phyloP scores from a whole-genome alignment of 2,797 vertebrate genomes.

The Eulemur albifrons region DNA sequence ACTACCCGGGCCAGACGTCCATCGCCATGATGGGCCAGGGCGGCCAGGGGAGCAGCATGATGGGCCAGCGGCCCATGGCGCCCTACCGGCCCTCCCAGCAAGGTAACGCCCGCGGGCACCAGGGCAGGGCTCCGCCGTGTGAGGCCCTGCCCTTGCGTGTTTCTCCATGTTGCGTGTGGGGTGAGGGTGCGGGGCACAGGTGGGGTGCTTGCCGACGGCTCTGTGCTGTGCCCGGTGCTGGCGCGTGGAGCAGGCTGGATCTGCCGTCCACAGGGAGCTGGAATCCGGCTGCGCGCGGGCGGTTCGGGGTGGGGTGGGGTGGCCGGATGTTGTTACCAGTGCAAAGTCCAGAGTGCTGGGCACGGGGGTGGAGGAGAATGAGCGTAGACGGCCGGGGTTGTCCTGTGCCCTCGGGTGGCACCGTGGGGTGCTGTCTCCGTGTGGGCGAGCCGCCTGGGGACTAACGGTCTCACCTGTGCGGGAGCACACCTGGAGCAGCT shows the following conservation, averaged over 20 bases:
- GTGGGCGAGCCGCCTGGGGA: too few relatives aligned
- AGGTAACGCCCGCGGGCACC: constrained; percentile 84
- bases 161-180: not conserved
- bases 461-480: not conserved
- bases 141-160: not conserved
- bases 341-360: not conserved
- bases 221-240: not conserved
- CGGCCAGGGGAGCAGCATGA: constrained; percentile 93
- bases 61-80: constrained; percentile 94
- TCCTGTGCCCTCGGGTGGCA: not conserved
- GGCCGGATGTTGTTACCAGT: fast-evolving
- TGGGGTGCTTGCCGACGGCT: too few relatives aligned
- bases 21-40: constrained; percentile 95
- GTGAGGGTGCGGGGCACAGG: too few relatives aligned
- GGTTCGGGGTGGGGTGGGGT: fast-evolving
- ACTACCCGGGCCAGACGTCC: constrained; percentile 94
- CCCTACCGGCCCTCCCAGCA: constrained; percentile 95
- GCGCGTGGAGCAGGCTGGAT: not conserved
- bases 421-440: not conserved
- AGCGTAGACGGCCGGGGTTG: not conserved
- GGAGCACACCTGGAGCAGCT: not conserved
- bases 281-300: fast-evolving
- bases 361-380: not conserved
- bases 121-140: fast-evolving
- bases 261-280: fast-evolving